A percentile compares a stretch with the other conserved stretches of the same genome.
These are phyloP conservation scores for Aselliscus stoliczkanus DNA, from an alignment of 2,797 vertebrate species.

Conservation along the genomic window DNA sequence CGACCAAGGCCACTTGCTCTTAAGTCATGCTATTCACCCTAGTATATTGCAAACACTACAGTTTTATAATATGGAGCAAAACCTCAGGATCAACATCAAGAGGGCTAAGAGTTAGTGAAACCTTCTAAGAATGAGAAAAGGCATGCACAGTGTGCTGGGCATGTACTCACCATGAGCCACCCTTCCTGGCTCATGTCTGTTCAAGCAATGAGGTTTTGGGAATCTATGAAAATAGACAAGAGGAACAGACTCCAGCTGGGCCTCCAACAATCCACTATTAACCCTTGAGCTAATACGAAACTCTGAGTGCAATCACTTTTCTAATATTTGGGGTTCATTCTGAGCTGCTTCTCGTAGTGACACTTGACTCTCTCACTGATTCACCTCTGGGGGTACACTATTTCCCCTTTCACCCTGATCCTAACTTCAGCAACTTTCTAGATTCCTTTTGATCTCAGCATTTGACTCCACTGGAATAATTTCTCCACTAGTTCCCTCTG, in stretches of 20 bases:
- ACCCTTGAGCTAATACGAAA: conserved; percentile 19
- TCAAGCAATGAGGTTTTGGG: conserved; percentile 45
- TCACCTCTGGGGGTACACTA: background rate
- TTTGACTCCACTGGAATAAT: conserved; percentile 70
- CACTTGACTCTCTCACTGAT: conserved; percentile 37
- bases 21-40: background rate
- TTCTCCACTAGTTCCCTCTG: conserved; percentile 74
- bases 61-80: background rate
- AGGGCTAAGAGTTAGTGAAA: background rate
- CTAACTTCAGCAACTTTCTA: conserved; percentile 52
- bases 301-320: background rate
- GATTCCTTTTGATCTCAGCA: conserved; percentile 74
- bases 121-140: background rate
- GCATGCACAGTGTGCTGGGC: background rate
- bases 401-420: conserved; percentile 28
- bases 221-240: conserved; percentile 49
- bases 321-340: background rate
- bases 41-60: background rate
- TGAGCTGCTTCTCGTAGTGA: conserved; percentile 44
- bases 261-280: conserved; percentile 5
- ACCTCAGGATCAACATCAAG: background rate
- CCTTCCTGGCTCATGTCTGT: conserved; percentile 13
- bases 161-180: conserved; percentile 16
- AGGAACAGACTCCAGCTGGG: conserved; percentile 30
- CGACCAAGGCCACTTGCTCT: background rate